Percentiles rank a stretch among this genome's conserved stretches.
phyloP scores from a whole-genome alignment of 2,888 invertebrate species.

The Yponomeuta evonymella region DNA sequence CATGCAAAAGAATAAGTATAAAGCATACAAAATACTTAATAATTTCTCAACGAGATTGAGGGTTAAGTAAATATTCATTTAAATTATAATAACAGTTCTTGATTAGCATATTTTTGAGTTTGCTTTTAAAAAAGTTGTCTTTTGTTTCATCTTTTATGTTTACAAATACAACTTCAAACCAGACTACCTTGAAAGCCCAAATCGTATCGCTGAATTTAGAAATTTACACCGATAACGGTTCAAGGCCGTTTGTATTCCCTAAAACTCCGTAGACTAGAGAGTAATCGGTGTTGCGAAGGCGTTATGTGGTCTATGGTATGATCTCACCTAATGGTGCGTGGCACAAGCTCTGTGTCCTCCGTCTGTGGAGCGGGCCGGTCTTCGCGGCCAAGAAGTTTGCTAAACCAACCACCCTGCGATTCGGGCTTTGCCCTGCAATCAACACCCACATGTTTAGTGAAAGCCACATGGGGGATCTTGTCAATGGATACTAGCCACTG shows the following conservation, averaged over 20 bases:
- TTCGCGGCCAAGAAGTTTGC: conserved; percentile 74
- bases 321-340: conserved; percentile 70
- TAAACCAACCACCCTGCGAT: conserved; percentile 78
- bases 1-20: too few relatives aligned
- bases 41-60: too few relatives aligned
- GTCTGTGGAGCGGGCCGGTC: conserved; percentile 49
- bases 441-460: conserved; percentile 33
- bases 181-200: too few relatives aligned
- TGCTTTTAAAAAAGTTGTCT: too few relatives aligned
- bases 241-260: background rate
- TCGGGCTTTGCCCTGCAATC: conserved; percentile 70
- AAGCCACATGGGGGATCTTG: background rate
- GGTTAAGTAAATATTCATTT: too few relatives aligned
- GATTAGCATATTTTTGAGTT: too few relatives aligned
- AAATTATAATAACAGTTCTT: too few relatives aligned
- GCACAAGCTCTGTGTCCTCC: conserved; percentile 48
- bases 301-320: conserved; percentile 23
- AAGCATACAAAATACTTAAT: too few relatives aligned
- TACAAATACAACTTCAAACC: too few relatives aligned
- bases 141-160: too few relatives aligned
- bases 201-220: too few relatives aligned
- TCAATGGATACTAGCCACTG: background rate
- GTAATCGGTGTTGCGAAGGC: conserved; percentile 19
- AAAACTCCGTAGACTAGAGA: background rate
- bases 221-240: too few relatives aligned